These are phyloP conservation scores for Chloroceryle amazona DNA, from an alignment of 2,797 vertebrate genomes.

Conservation along the genomic window DNA sequence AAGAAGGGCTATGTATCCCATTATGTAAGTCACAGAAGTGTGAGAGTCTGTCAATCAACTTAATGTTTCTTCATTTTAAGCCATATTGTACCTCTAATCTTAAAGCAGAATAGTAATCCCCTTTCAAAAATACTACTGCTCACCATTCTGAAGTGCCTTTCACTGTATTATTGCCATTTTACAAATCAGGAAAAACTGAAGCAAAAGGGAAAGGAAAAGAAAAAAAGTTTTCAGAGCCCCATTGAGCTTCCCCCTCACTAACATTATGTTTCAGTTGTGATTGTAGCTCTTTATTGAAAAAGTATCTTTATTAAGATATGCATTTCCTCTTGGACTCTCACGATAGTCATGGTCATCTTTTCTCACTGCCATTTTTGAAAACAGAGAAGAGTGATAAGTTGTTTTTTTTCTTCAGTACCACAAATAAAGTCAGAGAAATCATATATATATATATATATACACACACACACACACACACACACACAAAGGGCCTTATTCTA, in stretches of 20 bases:
- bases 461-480: too few species aligned
- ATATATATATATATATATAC: not conserved
- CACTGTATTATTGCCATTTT: not conserved
- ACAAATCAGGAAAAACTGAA: not conserved
- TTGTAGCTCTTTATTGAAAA: not conserved
- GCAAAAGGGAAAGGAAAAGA: not conserved
- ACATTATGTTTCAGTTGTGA: not conserved
- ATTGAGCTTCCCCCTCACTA: accelerated
- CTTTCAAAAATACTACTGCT: not conserved
- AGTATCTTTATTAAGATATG: not conserved
- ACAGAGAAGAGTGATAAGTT: not conserved
- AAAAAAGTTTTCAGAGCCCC: not conserved
- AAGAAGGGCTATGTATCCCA: not conserved
- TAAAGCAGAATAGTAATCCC: not conserved
- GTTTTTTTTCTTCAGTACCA: not conserved
- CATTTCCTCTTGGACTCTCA: not conserved
- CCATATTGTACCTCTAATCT: not conserved
- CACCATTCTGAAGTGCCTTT: not conserved
- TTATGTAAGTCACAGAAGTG: not conserved
- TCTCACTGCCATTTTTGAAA: not conserved
- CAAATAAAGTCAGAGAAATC: not conserved
- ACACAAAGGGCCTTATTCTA: not conserved
- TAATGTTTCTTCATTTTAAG: constrained; percentile 16
- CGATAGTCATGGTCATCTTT: not conserved
- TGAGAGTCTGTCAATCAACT: not conserved